Conservation (phyloP, 2,797 vertebrate species). For the Sebastes flavidus region DNA sequence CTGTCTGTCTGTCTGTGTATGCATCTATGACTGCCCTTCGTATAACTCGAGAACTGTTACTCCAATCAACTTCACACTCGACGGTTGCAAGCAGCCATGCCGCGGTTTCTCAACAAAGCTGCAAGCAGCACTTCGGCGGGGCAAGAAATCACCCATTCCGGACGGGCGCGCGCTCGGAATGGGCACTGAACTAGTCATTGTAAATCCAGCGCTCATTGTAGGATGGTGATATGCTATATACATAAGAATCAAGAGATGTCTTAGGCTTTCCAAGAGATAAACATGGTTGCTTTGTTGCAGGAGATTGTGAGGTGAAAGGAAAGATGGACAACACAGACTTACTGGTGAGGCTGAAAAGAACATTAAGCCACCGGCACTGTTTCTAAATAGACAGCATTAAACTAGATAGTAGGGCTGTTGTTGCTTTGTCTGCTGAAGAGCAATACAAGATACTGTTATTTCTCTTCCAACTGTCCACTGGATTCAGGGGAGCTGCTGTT, state of each 20-base stretch:
- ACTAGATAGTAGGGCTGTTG: not conserved
- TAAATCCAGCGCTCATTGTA: not conserved
- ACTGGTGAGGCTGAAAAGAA: not conserved
- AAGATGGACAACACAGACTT: not conserved
- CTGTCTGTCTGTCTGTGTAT: too few species aligned
- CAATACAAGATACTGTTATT: not conserved
- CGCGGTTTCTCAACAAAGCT: too few species aligned
- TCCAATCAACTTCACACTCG: too few species aligned
- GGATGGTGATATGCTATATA: not conserved
- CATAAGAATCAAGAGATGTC: not conserved
- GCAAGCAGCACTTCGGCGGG: too few species aligned
- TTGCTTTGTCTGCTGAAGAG: not conserved
- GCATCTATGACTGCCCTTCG: too few species aligned
- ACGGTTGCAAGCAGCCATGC: too few species aligned
- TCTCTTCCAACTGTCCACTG: not conserved
- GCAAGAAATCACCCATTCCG: too few species aligned
- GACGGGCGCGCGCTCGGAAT: too few species aligned
- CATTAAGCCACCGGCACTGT: conserved; percentile 13
- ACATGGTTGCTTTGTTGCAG: not conserved
- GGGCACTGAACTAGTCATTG: too few species aligned
- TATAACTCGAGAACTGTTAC: too few species aligned
- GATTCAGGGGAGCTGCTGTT: not conserved
- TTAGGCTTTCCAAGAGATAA: not conserved
- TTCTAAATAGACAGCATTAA: not conserved
- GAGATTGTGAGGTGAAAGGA: not conserved